Evolutionary conservation across 2,888 invertebrate species (phyloP).

Genomic region (Perizoma affinitatum): DNA sequence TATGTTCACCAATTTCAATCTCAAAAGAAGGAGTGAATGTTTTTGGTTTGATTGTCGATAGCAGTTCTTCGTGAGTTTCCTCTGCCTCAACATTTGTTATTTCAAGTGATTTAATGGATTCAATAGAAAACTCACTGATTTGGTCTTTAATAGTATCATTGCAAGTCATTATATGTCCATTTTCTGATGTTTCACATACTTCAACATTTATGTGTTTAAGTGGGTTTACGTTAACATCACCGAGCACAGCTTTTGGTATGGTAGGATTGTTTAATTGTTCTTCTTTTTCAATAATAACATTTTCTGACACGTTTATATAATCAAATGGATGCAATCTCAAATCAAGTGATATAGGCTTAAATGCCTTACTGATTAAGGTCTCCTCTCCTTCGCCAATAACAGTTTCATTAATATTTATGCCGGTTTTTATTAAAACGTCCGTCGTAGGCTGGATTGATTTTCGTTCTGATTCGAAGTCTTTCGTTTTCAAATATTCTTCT

Average conservation of each 20-base stretch:
- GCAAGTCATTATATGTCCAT: constrained; percentile 46
- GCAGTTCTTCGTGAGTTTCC: constrained; percentile 61
- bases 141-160: constrained; percentile 40
- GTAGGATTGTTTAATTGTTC: constrained; percentile 41
- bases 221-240: constrained; percentile 49
- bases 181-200: constrained; percentile 52
- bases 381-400: constrained; percentile 57
- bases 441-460: constrained; percentile 41
- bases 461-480: constrained; percentile 41
- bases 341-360: constrained; percentile 59
- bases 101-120: constrained; percentile 51
- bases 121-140: constrained; percentile 47
- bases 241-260: constrained; percentile 44
- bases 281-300: constrained; percentile 59
- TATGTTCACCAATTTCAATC: constrained; percentile 63
- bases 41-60: constrained; percentile 37
- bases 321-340: constrained; percentile 72
- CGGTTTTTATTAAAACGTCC: constrained; percentile 50
- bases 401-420: constrained; percentile 57
- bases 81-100: constrained; percentile 77
- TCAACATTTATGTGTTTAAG: constrained; percentile 58
- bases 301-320: constrained; percentile 59
- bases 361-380: constrained; percentile 41
- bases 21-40: constrained; percentile 43
- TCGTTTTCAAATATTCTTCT: constrained; percentile 49